phyloP scores from a whole-genome alignment of 2,797 vertebrate species.

The Phrynocephalus guinanensis region DNA sequence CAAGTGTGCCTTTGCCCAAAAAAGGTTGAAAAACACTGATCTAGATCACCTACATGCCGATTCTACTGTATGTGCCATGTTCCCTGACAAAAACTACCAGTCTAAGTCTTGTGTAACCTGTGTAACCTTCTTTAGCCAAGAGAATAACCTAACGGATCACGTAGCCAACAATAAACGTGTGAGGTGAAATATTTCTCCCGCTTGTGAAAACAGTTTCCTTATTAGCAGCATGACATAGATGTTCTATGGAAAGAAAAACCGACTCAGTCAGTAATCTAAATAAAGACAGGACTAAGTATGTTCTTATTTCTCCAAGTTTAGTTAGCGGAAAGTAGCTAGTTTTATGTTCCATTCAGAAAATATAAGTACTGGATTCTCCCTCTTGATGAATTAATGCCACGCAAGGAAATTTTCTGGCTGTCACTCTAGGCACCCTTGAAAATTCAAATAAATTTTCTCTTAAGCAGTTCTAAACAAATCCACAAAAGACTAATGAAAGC shows the following conservation, averaged over 20 bases:
- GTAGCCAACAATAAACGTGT: not conserved
- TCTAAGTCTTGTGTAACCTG: not conserved
- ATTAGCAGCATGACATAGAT: slow-evolving; percentile 8
- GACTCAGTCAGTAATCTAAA: slow-evolving; percentile 13
- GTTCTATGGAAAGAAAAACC: slow-evolving; percentile 30
- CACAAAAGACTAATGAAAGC: not conserved
- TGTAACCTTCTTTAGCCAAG: slow-evolving; percentile 1
- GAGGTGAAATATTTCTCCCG: not conserved
- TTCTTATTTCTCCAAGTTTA: slow-evolving; percentile 34
- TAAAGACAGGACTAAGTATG: slow-evolving; percentile 19
- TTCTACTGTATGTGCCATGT: not conserved
- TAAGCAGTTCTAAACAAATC: not conserved
- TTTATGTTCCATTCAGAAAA: slow-evolving; percentile 1
- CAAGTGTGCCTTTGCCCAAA: no score
- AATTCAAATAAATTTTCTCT: not conserved
- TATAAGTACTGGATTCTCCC: not conserved
- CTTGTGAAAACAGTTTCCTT: slow-evolving; percentile 14
- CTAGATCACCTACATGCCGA: not conserved
- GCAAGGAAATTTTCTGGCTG: not conserved
- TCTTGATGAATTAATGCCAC: not conserved
- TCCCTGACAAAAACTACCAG: not conserved
- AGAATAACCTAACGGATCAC: slow-evolving; percentile 14
- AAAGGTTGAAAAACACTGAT: no score
- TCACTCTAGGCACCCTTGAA: not conserved
- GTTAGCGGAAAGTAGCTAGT: slow-evolving; percentile 19